Conservation (phyloP, 2,113 vertebrate species). For the Sebastes schlegelii region DNA sequence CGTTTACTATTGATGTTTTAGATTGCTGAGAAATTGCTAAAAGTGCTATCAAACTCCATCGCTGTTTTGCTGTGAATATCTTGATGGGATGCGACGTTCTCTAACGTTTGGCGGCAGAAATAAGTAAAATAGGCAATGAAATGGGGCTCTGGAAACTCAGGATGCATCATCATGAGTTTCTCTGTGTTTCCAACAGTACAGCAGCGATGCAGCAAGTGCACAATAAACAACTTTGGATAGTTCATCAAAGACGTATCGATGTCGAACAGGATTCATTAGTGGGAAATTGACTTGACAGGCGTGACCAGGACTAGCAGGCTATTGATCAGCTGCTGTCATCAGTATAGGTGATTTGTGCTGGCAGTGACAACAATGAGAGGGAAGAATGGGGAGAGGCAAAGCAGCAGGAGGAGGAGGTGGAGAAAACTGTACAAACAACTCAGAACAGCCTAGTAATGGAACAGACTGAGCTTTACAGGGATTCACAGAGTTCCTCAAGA, state of each 20-base stretch:
- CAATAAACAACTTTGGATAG: constrained; percentile 47
- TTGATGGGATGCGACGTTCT: constrained; percentile 28
- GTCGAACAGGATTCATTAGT: constrained; percentile 66
- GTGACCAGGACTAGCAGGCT: constrained; percentile 55
- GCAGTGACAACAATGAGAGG: constrained; percentile 22
- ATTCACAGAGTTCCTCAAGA: background rate
- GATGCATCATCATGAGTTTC: constrained; percentile 26
- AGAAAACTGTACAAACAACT: background rate
- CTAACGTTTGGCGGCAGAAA: constrained; percentile 4
- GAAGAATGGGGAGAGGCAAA: background rate
- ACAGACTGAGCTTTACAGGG: background rate
- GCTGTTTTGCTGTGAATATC: constrained; percentile 1
- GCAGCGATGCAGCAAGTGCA: constrained; percentile 35
- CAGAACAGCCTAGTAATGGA: background rate
- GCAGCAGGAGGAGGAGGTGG: background rate
- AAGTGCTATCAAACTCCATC: constrained; percentile 1
- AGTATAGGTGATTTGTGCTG: constrained; percentile 65
- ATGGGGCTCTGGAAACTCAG: background rate
- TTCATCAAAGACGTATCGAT: constrained; percentile 53
- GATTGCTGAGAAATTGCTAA: constrained; percentile 26
- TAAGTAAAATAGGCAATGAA: background rate
- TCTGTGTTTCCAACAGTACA: background rate
- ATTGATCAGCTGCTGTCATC: constrained; percentile 73
- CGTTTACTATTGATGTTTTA: constrained; percentile 44
- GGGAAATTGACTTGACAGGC: constrained; percentile 68